These are phyloP conservation scores for Okapia johnstoni DNA, from an alignment of 2,113 vertebrate species.

Conservation along the genomic window DNA sequence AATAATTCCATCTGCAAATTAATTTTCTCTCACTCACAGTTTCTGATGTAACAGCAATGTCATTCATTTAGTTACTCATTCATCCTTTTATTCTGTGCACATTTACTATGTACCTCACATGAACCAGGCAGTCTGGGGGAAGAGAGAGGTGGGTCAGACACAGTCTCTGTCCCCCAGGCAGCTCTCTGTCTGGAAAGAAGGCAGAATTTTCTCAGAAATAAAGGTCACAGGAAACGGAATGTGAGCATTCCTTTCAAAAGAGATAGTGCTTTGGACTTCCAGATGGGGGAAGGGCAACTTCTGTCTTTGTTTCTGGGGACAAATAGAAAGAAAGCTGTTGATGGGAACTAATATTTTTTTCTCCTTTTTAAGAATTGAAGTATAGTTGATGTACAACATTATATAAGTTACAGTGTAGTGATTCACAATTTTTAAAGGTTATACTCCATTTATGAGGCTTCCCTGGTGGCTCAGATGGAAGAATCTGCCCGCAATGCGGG, in stretches of 20 bases:
- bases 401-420: not conserved
- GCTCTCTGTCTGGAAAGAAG: not conserved
- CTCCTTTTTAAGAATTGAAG: not conserved
- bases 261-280: not conserved
- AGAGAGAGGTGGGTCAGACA: not conserved
- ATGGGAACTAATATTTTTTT: not conserved
- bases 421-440: not conserved
- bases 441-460: not conserved
- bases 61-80: conserved; percentile 39
- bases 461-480: not conserved
- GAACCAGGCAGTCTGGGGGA: not conserved
- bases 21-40: conserved; percentile 53
- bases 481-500: not conserved
- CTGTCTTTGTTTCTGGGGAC: not conserved
- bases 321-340: not conserved
- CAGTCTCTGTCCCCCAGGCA: not conserved
- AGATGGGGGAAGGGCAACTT: not conserved
- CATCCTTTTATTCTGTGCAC: not conserved
- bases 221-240: not conserved
- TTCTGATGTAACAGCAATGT: conserved; percentile 33
- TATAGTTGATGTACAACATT: not conserved
- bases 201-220: not conserved
- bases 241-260: not conserved
- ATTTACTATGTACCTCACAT: not conserved
- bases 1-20: conserved; percentile 65